Conservation (phyloP, 2,797 vertebrate genomes). For the Danio kyathit region DNA sequence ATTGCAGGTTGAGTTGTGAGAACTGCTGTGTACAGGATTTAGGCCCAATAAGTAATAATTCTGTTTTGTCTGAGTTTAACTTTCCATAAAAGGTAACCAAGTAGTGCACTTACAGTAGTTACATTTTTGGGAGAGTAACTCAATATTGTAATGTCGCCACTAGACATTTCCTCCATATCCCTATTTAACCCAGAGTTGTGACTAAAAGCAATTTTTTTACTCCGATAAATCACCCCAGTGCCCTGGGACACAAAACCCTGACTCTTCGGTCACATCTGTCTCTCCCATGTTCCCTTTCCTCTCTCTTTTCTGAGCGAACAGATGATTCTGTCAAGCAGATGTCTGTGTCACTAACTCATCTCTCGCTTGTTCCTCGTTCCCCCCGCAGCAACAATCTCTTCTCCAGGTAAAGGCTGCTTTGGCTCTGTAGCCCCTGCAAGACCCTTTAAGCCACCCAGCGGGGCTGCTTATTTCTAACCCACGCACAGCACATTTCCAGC, state of each 20-base stretch:
- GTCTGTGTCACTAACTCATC: constrained; percentile 51
- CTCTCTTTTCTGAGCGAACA: constrained; percentile 48
- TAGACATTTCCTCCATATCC: neutral
- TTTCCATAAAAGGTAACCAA: no score
- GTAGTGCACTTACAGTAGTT: no score
- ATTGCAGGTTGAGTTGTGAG: no score
- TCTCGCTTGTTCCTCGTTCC: constrained; percentile 11
- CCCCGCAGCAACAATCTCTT: constrained; percentile 46
- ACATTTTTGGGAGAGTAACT: no score
- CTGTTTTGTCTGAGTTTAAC: no score
- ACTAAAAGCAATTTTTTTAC: constrained; percentile 12
- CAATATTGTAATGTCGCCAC: no score
- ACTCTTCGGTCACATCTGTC: constrained; percentile 40
- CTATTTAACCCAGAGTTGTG: neutral
- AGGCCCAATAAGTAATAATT: no score
- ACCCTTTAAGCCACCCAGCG: constrained; percentile 18
- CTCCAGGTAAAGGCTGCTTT: constrained; percentile 50
- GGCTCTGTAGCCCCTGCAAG: constrained; percentile 37
- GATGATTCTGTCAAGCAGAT: constrained; percentile 55
- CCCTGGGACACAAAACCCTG: constrained; percentile 44
- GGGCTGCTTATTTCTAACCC: constrained; percentile 47
- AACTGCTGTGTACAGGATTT: no score
- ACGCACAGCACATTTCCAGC: constrained; percentile 25
- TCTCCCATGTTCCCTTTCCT: constrained; percentile 36
- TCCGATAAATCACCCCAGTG: constrained; percentile 41